phyloP scores from a whole-genome alignment of 2,113 vertebrate genomes.

The Eolophus roseicapilla region DNA sequence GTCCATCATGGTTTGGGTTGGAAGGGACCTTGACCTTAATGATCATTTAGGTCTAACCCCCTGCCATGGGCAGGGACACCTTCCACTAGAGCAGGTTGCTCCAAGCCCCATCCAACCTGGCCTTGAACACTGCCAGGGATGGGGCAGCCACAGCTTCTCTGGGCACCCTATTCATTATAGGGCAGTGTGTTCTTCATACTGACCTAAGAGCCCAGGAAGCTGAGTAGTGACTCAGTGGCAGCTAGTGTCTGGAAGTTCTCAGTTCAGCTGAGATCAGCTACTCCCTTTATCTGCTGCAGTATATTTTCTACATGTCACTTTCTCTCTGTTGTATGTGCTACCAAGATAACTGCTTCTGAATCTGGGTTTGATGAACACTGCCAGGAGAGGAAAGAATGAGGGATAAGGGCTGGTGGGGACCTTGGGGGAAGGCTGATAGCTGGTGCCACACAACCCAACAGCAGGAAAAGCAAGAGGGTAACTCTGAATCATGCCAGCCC shows the following conservation, averaged over 20 bases:
- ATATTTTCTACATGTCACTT: background rate
- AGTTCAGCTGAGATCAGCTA: background rate
- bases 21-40: background rate
- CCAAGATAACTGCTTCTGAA: background rate
- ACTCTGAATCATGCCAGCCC: rapidly evolving
- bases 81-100: background rate
- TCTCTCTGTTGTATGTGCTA: background rate
- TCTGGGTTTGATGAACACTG: background rate
- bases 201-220: background rate
- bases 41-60: background rate
- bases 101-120: background rate
- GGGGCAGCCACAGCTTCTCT: background rate
- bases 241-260: background rate
- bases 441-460: background rate
- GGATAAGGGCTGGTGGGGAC: background rate
- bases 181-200: background rate
- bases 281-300: background rate
- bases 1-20: background rate
- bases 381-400: background rate
- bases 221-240: background rate
- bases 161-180: rapidly evolving
- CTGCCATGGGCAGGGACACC: background rate
- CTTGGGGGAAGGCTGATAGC: background rate
- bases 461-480: background rate
- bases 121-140: background rate